phyloP scores from a whole-genome alignment of 2,113 vertebrate genomes.

The Ellobius talpinus region DNA sequence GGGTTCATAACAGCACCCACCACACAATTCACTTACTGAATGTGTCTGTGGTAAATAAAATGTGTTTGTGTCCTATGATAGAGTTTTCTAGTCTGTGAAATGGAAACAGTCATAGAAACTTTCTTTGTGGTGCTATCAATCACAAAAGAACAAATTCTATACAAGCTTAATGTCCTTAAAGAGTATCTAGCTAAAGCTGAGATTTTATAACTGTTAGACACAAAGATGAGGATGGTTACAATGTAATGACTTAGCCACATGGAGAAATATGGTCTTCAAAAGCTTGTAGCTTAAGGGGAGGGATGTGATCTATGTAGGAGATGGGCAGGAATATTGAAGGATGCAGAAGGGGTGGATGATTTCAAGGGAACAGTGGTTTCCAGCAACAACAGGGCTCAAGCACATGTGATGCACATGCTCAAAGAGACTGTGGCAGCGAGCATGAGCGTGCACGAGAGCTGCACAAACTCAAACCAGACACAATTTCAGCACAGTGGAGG shows the following conservation, averaged over 20 bases:
- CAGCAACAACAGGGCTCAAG: background rate
- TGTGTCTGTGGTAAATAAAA: background rate
- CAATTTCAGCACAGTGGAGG: background rate
- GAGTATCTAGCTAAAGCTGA: background rate
- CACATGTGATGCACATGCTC: background rate
- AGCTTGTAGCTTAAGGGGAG: background rate
- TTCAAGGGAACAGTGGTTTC: background rate
- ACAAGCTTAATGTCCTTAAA: background rate
- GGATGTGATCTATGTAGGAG: background rate
- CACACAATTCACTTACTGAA: background rate
- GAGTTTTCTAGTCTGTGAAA: background rate
- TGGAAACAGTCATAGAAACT: background rate
- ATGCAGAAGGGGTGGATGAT: background rate
- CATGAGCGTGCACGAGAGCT: accelerated
- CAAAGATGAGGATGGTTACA: background rate
- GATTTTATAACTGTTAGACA: background rate
- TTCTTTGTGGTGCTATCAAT: background rate
- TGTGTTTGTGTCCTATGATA: background rate
- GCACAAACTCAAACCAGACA: background rate
- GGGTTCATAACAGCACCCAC: background rate
- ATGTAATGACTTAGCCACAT: background rate
- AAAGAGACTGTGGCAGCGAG: background rate
- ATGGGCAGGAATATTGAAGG: background rate
- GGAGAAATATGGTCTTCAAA: background rate
- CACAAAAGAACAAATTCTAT: background rate